Evolutionary conservation across 2,888 invertebrate species (phyloP).

Genomic region (Diadegma fenestrale): DNA sequence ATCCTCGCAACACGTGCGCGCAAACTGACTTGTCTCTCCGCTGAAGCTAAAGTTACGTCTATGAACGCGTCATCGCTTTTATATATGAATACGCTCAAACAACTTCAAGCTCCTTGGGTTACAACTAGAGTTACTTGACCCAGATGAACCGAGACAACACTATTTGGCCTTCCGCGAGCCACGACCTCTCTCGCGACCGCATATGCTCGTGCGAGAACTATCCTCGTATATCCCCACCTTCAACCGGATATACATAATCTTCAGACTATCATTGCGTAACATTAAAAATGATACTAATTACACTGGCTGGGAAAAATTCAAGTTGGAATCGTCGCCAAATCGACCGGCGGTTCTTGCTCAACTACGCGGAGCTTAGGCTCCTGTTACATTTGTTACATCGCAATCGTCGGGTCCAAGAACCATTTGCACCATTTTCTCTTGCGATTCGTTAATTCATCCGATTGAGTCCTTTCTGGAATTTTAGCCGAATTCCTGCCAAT

Average conservation of each 20-base stretch:
- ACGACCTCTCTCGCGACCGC: slow-evolving; percentile 68
- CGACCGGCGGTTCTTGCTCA: slow-evolving; percentile 4
- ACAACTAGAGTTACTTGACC: slow-evolving; percentile 77
- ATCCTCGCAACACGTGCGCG: slow-evolving; percentile 35
- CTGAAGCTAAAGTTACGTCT: slow-evolving; percentile 56
- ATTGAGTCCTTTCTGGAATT: no score
- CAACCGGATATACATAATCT: slow-evolving; percentile 9
- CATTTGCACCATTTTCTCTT: slow-evolving; percentile 15
- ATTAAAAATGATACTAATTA: slow-evolving; percentile 73
- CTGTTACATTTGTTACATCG: slow-evolving; percentile 55
- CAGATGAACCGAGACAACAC: slow-evolving; percentile 71
- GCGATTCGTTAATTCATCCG: slow-evolving; percentile 16
- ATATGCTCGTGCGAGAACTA: slow-evolving; percentile 32
- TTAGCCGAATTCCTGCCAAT: no score
- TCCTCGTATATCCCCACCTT: slow-evolving; percentile 62
- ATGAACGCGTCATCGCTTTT: slow-evolving; percentile 31
- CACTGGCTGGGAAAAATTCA: slow-evolving; percentile 49
- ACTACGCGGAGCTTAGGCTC: slow-evolving; percentile 52
- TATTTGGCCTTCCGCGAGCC: slow-evolving; percentile 71
- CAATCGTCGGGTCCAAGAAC: slow-evolving; percentile 9
- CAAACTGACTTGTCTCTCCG: slow-evolving; percentile 39
- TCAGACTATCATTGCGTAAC: slow-evolving; percentile 70
- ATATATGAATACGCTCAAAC: slow-evolving; percentile 10
- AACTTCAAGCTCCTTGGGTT: slow-evolving; percentile 71
- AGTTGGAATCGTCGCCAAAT: slow-evolving; percentile 45